Evolutionary conservation across 2,888 invertebrate species (phyloP), one percentile per base, ranked within the genome.

Genomic region (Nysson spinosus): DNA sequence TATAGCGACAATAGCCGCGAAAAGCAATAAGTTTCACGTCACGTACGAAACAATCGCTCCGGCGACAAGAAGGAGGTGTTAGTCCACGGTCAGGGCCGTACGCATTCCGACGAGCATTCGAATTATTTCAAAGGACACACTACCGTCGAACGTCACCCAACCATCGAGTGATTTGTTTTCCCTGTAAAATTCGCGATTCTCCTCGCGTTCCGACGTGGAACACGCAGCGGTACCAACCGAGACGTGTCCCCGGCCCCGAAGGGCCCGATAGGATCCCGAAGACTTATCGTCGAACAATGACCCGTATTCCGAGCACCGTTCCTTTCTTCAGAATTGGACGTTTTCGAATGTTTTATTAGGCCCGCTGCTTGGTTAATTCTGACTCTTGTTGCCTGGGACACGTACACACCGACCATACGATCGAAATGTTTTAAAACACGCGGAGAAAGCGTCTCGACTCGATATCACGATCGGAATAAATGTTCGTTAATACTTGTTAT

Each of bases 171-270:
- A 74, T 74, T 63, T 54, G 74, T 67, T 63, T 65, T 63, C 62
- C 60, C 39, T 49, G 67, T 42, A 42, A 68, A 58, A 68, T 61
- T 57, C 61, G 50, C 56, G 44, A 75, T 75, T 75, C 74, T 50
- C 34, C 52, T 24, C 75, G 69, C 75, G 75, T 75, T 19, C 65
- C n/a, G n/a, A 6, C 55, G 20, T 7, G 35, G 26, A 40, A 50
- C 54, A 62, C 28, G n/a, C n/a, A n/a, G n/a, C n/a, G n/a, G n/a
- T n/a, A n/a, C n/a, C n/a, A n/a, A n/a, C n/a, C n/a, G n/a, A n/a
- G n/a, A n/a, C 12, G 39, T 17, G 40, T 28, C 30, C 28, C 37
- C 2, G 11, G 12, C 50, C 19, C 17, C 19, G 28, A 32, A 20
- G 55, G 40, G 35, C 52, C 9, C 40, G 56, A 16, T 17, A 19